These are phyloP conservation scores for Poeciliopsis prolifica DNA, from an alignment of 2,113 vertebrate species.

Conservation along the genomic window DNA sequence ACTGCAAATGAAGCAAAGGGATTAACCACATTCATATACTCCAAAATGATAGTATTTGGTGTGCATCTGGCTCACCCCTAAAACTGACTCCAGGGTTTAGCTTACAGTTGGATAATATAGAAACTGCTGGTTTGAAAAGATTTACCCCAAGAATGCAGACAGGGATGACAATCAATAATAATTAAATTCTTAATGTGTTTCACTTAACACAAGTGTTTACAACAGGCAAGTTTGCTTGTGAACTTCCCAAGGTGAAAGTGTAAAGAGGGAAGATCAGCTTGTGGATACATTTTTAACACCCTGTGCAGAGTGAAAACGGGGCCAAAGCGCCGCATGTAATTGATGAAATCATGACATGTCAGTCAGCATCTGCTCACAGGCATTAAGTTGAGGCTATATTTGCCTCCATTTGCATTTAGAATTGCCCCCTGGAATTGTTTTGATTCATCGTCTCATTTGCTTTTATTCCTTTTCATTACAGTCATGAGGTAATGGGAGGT, in stretches of 20 bases:
- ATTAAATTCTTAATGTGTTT: constrained; percentile 43
- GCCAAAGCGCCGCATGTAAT: no score
- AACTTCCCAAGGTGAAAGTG: constrained; percentile 22
- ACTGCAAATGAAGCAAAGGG: neutral
- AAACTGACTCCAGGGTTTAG: constrained; percentile 7
- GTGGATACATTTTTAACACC: no score
- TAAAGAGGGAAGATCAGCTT: neutral
- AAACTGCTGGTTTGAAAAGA: constrained; percentile 30
- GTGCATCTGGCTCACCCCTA: no score
- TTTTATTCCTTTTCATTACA: constrained; percentile 41
- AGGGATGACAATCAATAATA: constrained; percentile 41
- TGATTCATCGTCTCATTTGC: constrained; percentile 46
- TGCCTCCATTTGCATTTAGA: constrained; percentile 24
- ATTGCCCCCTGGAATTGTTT: constrained; percentile 20
- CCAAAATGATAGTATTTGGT: no score
- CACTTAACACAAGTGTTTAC: constrained; percentile 45
- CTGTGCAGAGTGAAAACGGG: no score
- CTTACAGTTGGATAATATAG: constrained; percentile 14
- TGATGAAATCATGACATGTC: constrained; percentile 5
- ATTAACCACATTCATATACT: no score
- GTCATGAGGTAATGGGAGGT: constrained; percentile 24
- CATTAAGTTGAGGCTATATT: constrained; percentile 4
- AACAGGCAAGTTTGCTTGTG: constrained; percentile 5
- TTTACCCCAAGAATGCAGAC: constrained; percentile 27
- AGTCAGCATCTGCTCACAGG: constrained; percentile 19